Percentiles rank a stretch among this genome's conserved stretches.
Evolutionary conservation across 1,140 invertebrate genomes (phyloP).

Genomic region (Dinoponera quadriceps): DNA sequence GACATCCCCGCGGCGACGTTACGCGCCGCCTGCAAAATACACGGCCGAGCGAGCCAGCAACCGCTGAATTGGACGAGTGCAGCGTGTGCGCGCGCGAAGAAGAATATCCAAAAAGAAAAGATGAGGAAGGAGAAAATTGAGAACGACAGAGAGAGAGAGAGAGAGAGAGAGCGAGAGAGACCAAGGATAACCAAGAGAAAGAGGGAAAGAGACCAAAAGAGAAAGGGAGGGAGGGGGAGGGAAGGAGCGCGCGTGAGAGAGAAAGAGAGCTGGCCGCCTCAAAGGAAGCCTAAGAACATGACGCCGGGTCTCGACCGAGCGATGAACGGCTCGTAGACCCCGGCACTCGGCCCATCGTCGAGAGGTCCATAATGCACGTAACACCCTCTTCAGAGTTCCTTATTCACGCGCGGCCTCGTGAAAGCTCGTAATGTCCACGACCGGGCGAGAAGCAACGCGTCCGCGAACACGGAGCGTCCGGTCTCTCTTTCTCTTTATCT

Average conservation of each 20-base stretch:
- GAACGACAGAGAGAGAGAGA: not conserved
- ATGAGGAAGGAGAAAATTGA: constrained; percentile 49
- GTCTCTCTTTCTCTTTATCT: constrained; percentile 49
- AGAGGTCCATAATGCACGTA: constrained; percentile 72
- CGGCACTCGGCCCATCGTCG: constrained; percentile 68
- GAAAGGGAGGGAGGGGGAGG: not conserved
- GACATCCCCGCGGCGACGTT: constrained; percentile 7
- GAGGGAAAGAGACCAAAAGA: constrained; percentile 13
- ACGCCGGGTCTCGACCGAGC: constrained; percentile 62
- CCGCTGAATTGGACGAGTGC: constrained; percentile 19
- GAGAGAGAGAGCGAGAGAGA: not conserved
- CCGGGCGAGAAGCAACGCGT: constrained; percentile 56
- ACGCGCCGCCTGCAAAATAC: constrained; percentile 31
- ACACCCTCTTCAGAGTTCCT: constrained; percentile 75
- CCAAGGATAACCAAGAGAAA: constrained; percentile 42
- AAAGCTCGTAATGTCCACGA: constrained; percentile 76
- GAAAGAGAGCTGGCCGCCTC: constrained; percentile 24
- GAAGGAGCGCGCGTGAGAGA: not conserved
- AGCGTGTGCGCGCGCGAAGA: not conserved
- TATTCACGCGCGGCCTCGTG: constrained; percentile 73
- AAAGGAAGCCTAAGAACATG: constrained; percentile 67
- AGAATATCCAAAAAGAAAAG: constrained; percentile 38
- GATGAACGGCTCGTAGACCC: constrained; percentile 69
- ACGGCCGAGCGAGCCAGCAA: constrained; percentile 7
- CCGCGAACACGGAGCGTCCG: constrained; percentile 54